These are phyloP conservation scores for Isaurus tuberculatus DNA, from an alignment of 92 coral and sea anemone species.

Conservation along the genomic window DNA sequence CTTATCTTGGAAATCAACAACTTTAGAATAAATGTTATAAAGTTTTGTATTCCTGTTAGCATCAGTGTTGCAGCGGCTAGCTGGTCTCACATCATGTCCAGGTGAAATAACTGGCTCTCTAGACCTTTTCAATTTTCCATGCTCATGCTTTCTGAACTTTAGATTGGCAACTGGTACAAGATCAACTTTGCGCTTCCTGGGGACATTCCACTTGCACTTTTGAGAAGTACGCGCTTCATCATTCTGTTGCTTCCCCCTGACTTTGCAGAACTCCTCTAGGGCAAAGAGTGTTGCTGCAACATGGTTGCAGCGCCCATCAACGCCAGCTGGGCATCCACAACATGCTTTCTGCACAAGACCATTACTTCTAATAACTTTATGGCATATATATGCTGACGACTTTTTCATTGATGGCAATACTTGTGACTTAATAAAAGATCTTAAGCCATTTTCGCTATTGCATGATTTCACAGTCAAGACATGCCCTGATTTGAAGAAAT, in stretches of 20 bases:
- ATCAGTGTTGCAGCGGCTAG: constrained; percentile 18
- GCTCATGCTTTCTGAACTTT: constrained; percentile 49
- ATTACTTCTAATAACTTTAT: constrained; percentile 30
- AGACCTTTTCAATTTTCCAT: constrained; percentile 40
- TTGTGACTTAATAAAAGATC: constrained; percentile 46
- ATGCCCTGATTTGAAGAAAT: constrained; percentile 51
- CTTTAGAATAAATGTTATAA: constrained; percentile 50
- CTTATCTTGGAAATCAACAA: constrained; percentile 46
- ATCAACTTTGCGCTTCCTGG: constrained; percentile 53
- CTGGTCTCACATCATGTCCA: constrained; percentile 58
- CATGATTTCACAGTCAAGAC: constrained; percentile 49
- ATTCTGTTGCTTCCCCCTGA: constrained; percentile 20
- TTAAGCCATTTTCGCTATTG: constrained; percentile 43
- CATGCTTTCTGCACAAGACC: constrained; percentile 52
- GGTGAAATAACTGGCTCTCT: constrained; percentile 27
- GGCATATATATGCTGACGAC: constrained; percentile 45
- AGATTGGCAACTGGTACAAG: constrained; percentile 40
- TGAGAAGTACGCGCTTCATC: constrained; percentile 49
- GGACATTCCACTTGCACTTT: constrained; percentile 54
- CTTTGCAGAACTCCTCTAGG: constrained; percentile 50
- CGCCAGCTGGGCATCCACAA: constrained; percentile 64
- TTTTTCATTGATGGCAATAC: constrained; percentile 65
- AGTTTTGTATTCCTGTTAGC: constrained; percentile 42
- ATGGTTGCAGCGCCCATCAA: constrained; percentile 60
- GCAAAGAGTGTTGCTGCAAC: constrained; percentile 61